Conservation (phyloP, 2,888 invertebrate genomes). For the Chrysomela aeneicollis region DNA sequence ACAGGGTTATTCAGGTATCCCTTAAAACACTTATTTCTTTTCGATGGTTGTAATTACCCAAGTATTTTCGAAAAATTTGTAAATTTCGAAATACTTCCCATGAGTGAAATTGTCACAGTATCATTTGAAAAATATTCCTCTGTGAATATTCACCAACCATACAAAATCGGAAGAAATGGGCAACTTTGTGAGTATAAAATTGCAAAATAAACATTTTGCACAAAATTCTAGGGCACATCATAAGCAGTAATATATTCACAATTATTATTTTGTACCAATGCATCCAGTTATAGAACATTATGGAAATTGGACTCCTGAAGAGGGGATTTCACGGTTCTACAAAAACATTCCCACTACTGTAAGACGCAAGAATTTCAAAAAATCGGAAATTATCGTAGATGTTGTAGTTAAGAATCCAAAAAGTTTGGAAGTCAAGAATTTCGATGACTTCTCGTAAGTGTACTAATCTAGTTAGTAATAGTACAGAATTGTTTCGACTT, state of each 20-base stretch:
- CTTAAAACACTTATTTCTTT: slow-evolving; percentile 29
- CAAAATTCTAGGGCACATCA: too few relatives aligned
- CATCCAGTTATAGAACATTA: slow-evolving; percentile 38
- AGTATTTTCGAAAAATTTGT: slow-evolving; percentile 18
- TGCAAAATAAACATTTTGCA: background rate
- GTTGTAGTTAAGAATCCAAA: slow-evolving; percentile 34
- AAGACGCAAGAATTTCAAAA: slow-evolving; percentile 37
- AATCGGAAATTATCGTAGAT: slow-evolving; percentile 25
- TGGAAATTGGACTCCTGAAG: slow-evolving; percentile 36
- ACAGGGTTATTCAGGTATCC: slow-evolving; percentile 27
- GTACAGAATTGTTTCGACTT: background rate
- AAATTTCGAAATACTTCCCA: slow-evolving; percentile 20
- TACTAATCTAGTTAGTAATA: too few relatives aligned
- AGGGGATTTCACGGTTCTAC: slow-evolving; percentile 21
- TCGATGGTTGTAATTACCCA: slow-evolving; percentile 11
- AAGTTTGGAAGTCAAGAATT: slow-evolving; percentile 27
- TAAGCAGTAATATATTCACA: too few relatives aligned
- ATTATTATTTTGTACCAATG: too few relatives aligned
- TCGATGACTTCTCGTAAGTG: slow-evolving; percentile 39
- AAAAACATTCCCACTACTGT: slow-evolving; percentile 19
- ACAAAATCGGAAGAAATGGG: slow-evolving; percentile 28
- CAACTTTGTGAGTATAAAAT: slow-evolving; percentile 26
- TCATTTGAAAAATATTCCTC: slow-evolving; percentile 10
- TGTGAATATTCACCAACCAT: slow-evolving; percentile 32
- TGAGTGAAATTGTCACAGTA: slow-evolving; percentile 32